A percentile compares a stretch with the other conserved stretches of the same genome.
Conservation (phyloP, 1,140 invertebrate species). For the Eubasilissa regina region DNA sequence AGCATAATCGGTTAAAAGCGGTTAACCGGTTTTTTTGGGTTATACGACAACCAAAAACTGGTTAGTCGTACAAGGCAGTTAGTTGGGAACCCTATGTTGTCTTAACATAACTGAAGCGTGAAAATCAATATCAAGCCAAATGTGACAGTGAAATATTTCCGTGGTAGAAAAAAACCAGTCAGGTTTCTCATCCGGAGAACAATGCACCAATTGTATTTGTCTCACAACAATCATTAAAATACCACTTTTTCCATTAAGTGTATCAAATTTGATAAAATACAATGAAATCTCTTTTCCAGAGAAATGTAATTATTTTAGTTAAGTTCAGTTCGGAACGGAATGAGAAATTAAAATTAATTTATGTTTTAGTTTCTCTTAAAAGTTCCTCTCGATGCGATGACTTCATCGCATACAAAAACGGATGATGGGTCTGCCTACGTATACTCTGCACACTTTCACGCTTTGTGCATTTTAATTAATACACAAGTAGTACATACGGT, state of each 20-base stretch:
- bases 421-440: no score
- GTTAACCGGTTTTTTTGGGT: no score
- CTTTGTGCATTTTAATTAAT: neutral
- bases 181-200: conserved; percentile 13
- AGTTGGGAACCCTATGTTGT: no score
- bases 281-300: neutral
- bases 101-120: no score
- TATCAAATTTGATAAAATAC: neutral
- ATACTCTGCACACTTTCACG: neutral
- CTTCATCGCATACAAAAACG: neutral
- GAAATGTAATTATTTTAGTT: neutral
- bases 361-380: neutral
- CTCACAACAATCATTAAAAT: neutral
- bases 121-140: conserved; percentile 14
- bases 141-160: conserved; percentile 34
- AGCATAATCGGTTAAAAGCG: no score
- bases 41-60: no score
- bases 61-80: no score
- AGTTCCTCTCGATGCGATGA: neutral
- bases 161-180: conserved; percentile 1
- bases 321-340: neutral
- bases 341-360: neutral
- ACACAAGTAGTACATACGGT: no score
- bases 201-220: conserved; percentile 1
- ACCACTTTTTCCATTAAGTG: neutral